Percentiles rank a stretch among this genome's conserved stretches.
Evolutionary conservation across 2,113 vertebrate species (phyloP).

Genomic region (Mustelus asterias): DNA sequence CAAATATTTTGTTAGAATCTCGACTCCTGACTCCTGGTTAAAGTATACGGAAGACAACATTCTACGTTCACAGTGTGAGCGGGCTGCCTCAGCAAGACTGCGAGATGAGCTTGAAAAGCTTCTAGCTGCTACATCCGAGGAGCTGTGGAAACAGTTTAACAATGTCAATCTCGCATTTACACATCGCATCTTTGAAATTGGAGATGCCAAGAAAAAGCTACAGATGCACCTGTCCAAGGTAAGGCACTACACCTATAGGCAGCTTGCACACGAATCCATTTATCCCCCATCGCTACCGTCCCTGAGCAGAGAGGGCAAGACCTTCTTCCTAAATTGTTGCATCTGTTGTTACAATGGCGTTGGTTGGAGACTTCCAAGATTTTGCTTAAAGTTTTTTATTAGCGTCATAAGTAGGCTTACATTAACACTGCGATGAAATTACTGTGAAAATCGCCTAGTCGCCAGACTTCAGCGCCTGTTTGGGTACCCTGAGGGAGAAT

Average conservation of each 20-base stretch:
- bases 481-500: too few relatives aligned
- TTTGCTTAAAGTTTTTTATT: not conserved
- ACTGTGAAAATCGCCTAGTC: too few relatives aligned
- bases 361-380: not conserved
- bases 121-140: constrained; percentile 46
- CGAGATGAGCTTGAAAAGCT: constrained; percentile 49
- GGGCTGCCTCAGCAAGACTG: constrained; percentile 51
- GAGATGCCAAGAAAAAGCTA: constrained; percentile 52
- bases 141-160: constrained; percentile 55
- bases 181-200: constrained; percentile 46
- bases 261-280: not conserved
- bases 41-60: constrained; percentile 60
- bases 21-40: constrained; percentile 52
- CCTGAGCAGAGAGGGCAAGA: not conserved
- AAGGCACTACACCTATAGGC: not conserved
- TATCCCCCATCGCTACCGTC: not conserved
- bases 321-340: too few relatives aligned
- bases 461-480: too few relatives aligned
- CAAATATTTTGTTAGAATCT: constrained; percentile 43
- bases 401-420: too few relatives aligned
- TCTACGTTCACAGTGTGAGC: constrained; percentile 50
- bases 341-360: not conserved
- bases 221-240: constrained; percentile 59
- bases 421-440: too few relatives aligned
- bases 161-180: constrained; percentile 55